Evolutionary conservation across 2,113 vertebrate species (phyloP).

Genomic region (Piaya cayana): DNA sequence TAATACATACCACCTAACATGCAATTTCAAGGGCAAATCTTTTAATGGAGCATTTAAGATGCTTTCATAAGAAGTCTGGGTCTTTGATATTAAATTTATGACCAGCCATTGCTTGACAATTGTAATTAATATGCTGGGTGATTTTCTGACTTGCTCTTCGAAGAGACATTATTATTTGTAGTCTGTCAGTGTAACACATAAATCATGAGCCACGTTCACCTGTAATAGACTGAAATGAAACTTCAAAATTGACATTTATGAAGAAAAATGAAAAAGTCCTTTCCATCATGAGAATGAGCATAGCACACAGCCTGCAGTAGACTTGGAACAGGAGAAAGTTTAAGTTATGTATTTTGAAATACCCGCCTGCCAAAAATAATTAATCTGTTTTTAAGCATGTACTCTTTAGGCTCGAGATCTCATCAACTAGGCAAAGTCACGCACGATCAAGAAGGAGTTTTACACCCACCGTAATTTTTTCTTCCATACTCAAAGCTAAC

Average conservation of each 20-base stretch:
- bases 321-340: background rate
- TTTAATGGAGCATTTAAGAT: slow-evolving; percentile 23
- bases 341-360: slow-evolving; percentile 5
- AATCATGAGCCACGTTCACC: slow-evolving; percentile 53
- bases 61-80: slow-evolving; percentile 29
- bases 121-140: slow-evolving; percentile 47
- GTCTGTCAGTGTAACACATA: slow-evolving; percentile 50
- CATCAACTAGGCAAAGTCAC: background rate
- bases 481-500: background rate
- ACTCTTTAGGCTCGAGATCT: background rate
- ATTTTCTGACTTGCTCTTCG: slow-evolving; percentile 50
- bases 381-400: no score
- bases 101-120: slow-evolving; percentile 49
- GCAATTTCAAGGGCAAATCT: slow-evolving; percentile 37
- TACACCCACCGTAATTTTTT: background rate
- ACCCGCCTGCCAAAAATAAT: slow-evolving; percentile 6
- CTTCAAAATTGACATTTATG: slow-evolving; percentile 69
- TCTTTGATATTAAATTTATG: slow-evolving; percentile 56
- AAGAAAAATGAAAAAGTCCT: slow-evolving; percentile 65
- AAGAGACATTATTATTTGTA: slow-evolving; percentile 55
- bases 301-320: background rate
- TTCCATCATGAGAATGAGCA: background rate
- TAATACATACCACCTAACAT: background rate
- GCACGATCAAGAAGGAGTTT: background rate
- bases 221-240: slow-evolving; percentile 61